Base-by-base conservation (phyloP, 2,113 vertebrate species). In the Melospiza melodia region DNA sequence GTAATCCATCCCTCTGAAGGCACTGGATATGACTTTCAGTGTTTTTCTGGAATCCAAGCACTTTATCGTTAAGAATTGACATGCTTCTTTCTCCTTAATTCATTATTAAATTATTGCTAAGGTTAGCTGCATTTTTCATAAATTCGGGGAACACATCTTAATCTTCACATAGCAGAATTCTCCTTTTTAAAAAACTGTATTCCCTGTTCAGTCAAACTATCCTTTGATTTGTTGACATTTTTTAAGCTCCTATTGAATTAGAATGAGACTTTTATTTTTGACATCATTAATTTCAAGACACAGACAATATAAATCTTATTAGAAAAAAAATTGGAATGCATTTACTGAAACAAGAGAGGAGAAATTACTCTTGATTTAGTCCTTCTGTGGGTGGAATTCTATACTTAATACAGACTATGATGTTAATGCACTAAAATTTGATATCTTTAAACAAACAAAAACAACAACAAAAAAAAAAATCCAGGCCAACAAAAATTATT, bases 81-180 rank as follows among this genome's bases (percentile, higher is more conserved):
- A 25, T 9, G 6, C 37, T 13, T 66, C 0, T 1, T 57, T 78
- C 30, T 62, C 24, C 48, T 84, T 67, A 21, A 62, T 62, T 71
- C 1, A 35, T 69, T 39, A 12, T 35, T 80, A 79, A 57, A 75
- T 86, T 84, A 28, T 35, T 49, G 6, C 3, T 52, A 33, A 27
- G 10, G 14, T 49, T 16, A 35, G 33, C 10, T 66, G 30, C 6
- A 49, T 71, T 84, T 80, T 43, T 49, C 9, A 23, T 30, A 58
- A 13, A 17, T 62, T 67, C 72, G 20, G 3, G 20, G 52, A 76
- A 31, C 4, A 35, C 13, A 35, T 18, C 4, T 74, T 85, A 20
- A 41, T 51, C 4, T 71, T 30, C 52, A 24, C 0, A 0, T 12
- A 52, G 22, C 16, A 71, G 8, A 51, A 25, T 51, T 16, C 5